These are phyloP conservation scores for Protodeltote pygarga DNA, from an alignment of 2,888 invertebrate genomes.

Conservation along the genomic window DNA sequence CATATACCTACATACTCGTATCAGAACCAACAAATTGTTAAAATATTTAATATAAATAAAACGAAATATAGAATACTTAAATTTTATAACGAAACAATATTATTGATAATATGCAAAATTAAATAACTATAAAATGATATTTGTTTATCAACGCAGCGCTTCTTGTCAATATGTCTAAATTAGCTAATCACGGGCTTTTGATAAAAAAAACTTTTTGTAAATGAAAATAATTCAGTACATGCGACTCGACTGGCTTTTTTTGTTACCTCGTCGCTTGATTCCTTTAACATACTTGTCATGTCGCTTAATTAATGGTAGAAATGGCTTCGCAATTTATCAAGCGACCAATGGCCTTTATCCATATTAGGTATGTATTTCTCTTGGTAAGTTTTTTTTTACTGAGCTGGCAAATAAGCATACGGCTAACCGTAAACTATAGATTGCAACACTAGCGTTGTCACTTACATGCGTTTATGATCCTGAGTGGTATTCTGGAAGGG, in stretches of 20 bases:
- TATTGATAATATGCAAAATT: conserved; percentile 28
- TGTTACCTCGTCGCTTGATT: background rate
- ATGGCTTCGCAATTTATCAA: background rate
- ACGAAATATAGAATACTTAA: conserved; percentile 38
- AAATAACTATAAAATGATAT: conserved; percentile 27
- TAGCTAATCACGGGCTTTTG: conserved; percentile 41
- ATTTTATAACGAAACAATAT: conserved; percentile 41
- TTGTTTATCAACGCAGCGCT: conserved; percentile 35
- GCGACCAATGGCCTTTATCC: background rate
- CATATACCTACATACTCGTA: conserved; percentile 46
- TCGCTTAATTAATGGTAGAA: too few relatives aligned
- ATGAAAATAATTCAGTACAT: conserved; percentile 35
- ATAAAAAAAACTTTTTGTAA: conserved; percentile 46
- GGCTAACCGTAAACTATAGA: too few relatives aligned
- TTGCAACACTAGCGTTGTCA: too few relatives aligned
- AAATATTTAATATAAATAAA: conserved; percentile 43
- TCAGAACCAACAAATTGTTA: conserved; percentile 49
- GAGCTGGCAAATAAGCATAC: too few relatives aligned
- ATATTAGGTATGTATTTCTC: too few relatives aligned
- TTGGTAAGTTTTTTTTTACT: too few relatives aligned
- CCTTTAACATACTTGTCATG: background rate
- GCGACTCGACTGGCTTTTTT: conserved; percentile 22
- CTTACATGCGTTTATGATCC: too few relatives aligned
- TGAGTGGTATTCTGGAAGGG: too few relatives aligned
- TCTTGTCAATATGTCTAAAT: conserved; percentile 39